Evolutionary conservation across 2,888 invertebrate genomes (phyloP).

Genomic region (Allacma fusca): DNA sequence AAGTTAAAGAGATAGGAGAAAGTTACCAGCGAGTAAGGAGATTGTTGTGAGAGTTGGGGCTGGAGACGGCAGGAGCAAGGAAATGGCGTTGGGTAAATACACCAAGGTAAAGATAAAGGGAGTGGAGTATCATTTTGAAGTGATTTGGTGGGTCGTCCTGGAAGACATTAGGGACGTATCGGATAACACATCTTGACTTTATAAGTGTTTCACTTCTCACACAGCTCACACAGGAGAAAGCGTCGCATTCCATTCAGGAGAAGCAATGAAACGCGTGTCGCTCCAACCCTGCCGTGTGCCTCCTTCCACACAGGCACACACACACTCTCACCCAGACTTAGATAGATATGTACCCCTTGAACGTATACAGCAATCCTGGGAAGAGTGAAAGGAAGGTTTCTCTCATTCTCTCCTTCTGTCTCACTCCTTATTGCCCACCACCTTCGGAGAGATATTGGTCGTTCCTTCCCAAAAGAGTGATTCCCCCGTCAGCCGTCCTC

Average conservation of each 20-base stretch:
- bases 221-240: conserved; percentile 5
- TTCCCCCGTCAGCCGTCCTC: too few species aligned
- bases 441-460: too few species aligned
- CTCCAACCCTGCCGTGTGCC: too few species aligned
- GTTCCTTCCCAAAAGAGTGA: too few species aligned
- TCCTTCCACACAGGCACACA: too few species aligned
- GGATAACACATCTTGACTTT: conserved; percentile 44
- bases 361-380: too few species aligned
- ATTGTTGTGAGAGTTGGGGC: conserved; percentile 16
- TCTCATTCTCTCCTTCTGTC: conserved; percentile 10
- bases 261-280: conserved; percentile 23
- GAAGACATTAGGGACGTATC: conserved; percentile 43
- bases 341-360: too few species aligned
- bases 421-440: neutral
- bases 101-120: conserved; percentile 23
- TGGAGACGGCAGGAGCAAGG: conserved; percentile 28
- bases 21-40: neutral
- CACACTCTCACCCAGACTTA: too few species aligned
- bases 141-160: conserved; percentile 43
- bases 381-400: too few species aligned
- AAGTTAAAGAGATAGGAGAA: neutral
- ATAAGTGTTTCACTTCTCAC: conserved; percentile 44
- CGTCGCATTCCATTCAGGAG: conserved; percentile 25
- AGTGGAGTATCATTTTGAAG: conserved; percentile 41
- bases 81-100: conserved; percentile 38